Evolutionary conservation across 2,888 invertebrate species (phyloP), one percentile per base, ranked within the genome.

Genomic region (Halocaridina rubra): DNA sequence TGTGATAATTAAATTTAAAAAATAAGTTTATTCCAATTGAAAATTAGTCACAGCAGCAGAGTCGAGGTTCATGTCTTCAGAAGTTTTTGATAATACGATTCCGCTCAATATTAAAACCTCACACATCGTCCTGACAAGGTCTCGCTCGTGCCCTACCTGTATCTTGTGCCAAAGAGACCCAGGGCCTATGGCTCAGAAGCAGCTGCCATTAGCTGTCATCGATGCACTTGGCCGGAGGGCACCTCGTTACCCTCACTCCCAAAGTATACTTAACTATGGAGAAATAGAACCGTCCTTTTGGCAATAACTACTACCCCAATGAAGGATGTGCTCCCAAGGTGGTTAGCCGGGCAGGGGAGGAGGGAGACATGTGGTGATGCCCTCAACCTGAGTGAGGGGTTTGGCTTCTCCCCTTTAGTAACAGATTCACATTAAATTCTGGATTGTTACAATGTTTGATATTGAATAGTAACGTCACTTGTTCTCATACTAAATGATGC

Each of bases 211-310:
- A 78, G 78, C 82, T 84, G 82, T 84, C 82, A 84, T 77, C 78
- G 78, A 84, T 84, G 82, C 78, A 84, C 82, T 84, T 77, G 69
- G 76, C 82, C 82, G 77, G 82, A 84, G 82, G 82, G 82, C 82
- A 84, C 82, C 82, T 84, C 82, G 77, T 84, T 78, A 84, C 82
- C 82, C 82, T 78, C 82, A 84, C 82, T 84, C 82, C 82, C 82
- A 84, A 84, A 84, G 82, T 84, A 84, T 84, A 84, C 82, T 84
- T 84, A 84, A 84, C 82, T 84, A 84, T 84, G 82, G 82, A 84
- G 82, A 84, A 82, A 84, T 84, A 84, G 82, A 84, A 84, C 82
- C 82, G 82, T 84, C 82, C 82, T 84, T 84, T 84, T 84, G 82
- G 82, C 82, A 84, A 84, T 84, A 84, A 84, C 82, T 84, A 69